These are phyloP conservation scores for Zonitis immaculata DNA, from an alignment of 2,888 invertebrate species.

Conservation along the genomic window DNA sequence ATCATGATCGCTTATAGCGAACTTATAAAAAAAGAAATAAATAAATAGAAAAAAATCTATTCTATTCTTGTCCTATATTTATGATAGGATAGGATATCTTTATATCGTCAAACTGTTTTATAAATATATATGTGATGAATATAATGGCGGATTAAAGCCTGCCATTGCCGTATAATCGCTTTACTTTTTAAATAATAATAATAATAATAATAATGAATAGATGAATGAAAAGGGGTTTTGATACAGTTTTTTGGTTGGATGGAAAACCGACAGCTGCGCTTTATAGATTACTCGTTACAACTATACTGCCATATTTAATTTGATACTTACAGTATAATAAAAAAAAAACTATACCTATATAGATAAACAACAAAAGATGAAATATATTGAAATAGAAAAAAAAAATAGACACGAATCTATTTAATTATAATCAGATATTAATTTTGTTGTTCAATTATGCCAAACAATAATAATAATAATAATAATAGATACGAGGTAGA, in stretches of 20 bases:
- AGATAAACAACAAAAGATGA: too few relatives aligned
- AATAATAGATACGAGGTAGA: background rate
- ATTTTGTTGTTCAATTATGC: background rate
- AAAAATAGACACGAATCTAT: background rate
- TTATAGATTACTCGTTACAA: background rate
- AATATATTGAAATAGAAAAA: too few relatives aligned
- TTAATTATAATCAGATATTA: background rate
- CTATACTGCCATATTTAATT: background rate
- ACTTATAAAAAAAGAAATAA: background rate
- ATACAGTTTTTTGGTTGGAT: background rate
- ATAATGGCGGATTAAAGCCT: background rate
- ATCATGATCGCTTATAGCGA: background rate
- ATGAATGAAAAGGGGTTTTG: background rate
- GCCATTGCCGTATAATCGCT: background rate
- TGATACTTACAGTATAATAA: background rate
- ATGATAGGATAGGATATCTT: background rate
- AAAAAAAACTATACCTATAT: background rate
- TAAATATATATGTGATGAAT: background rate
- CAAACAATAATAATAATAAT: background rate
- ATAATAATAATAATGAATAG: background rate
- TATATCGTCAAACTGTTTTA: background rate
- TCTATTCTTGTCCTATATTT: background rate
- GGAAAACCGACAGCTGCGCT: background rate
- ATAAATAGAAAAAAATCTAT: background rate
- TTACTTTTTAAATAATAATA: background rate